Percentiles rank a stretch among this genome's conserved stretches.
These are phyloP conservation scores for Eupithecia subumbrata DNA, from an alignment of 2,888 invertebrate species.

Conservation along the genomic window DNA sequence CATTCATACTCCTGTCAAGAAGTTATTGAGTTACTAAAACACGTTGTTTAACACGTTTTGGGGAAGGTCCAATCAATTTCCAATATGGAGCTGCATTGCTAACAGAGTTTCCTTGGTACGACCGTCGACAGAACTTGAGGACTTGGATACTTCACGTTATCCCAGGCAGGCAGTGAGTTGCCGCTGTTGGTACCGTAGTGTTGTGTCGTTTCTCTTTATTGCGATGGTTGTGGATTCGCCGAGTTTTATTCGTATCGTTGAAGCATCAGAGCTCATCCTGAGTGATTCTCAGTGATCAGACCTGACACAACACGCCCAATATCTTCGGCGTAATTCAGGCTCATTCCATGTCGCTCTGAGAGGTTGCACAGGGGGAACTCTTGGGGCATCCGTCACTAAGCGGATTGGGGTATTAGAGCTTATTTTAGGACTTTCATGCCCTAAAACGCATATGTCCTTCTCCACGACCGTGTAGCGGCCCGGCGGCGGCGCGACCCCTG, in stretches of 20 bases:
- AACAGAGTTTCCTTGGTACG: not conserved
- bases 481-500: no score
- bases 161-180: not conserved
- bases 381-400: not conserved
- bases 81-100: not conserved
- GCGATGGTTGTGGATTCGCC: not conserved
- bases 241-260: slow-evolving; percentile 1
- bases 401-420: not conserved
- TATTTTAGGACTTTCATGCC: no score
- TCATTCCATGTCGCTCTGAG: not conserved
- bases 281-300: no score
- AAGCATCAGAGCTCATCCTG: not conserved
- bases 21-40: no score
- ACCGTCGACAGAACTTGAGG: not conserved
- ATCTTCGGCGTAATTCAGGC: not conserved
- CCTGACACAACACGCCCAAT: not conserved
- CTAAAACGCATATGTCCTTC: no score
- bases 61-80: not conserved
- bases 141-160: not conserved
- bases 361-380: not conserved
- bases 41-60: no score
- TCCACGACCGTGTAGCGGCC: no score
- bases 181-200: not conserved
- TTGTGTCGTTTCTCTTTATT: no score
- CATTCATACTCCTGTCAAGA: no score